Conservation (phyloP, 2,888 invertebrate species). For the Drosophila anomelani region DNA sequence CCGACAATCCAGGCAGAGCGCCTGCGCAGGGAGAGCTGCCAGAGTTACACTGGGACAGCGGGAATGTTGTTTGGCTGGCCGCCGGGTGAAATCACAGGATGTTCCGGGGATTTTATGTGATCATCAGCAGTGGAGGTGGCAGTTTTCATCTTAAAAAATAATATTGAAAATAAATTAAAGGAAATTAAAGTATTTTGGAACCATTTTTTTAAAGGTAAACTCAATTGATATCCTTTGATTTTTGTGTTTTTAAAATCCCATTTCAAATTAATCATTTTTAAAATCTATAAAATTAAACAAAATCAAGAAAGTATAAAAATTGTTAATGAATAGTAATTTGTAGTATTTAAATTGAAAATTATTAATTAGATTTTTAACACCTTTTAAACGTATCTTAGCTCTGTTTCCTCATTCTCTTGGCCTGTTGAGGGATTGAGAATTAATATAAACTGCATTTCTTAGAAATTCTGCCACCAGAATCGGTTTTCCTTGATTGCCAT, state of each 20-base stretch:
- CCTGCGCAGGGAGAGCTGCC: conserved; percentile 47
- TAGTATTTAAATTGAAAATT: no score
- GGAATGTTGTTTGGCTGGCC: not conserved
- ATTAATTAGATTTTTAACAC: no score
- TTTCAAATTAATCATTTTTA: not conserved
- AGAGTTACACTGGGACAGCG: not conserved
- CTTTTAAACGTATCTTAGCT: no score
- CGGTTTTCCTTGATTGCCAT: not conserved
- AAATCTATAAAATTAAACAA: not conserved
- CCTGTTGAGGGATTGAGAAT: no score
- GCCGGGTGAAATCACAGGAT: conserved; percentile 34
- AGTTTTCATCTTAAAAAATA: not conserved
- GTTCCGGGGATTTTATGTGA: conserved; percentile 12
- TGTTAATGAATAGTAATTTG: no score
- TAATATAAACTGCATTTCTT: no score
- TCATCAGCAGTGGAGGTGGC: not conserved
- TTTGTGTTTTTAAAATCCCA: not conserved
- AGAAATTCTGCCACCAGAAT: no score
- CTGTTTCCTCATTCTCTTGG: no score
- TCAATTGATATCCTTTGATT: not conserved
- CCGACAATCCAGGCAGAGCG: conserved; percentile 45
- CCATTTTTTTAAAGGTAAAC: not conserved
- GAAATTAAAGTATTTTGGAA: not conserved
- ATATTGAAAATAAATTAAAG: not conserved
- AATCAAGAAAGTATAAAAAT: no score